phyloP scores from a whole-genome alignment of 2,797 vertebrate genomes.

The Esox masquinongy region DNA sequence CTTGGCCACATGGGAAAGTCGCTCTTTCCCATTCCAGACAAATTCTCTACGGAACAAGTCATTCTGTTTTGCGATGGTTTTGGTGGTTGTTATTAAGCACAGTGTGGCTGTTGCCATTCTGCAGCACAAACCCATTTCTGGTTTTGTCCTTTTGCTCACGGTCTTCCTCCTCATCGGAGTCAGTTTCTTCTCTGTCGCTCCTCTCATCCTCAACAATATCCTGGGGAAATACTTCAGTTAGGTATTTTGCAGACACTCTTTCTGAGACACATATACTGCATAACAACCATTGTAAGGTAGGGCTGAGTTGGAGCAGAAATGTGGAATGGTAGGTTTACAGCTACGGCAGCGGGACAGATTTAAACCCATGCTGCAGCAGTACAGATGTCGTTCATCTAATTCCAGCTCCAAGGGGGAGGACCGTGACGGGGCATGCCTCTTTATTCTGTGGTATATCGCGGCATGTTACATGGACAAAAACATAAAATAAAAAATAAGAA shows the following conservation, averaged over 20 bases:
- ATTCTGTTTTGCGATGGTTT: conserved; percentile 81
- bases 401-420: too few species aligned
- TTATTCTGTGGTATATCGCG: too few species aligned
- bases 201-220: conserved; percentile 90
- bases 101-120: conserved; percentile 87
- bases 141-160: conserved; percentile 45
- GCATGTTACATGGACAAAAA: too few species aligned
- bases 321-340: background rate
- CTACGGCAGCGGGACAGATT: background rate
- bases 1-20: conserved; percentile 18
- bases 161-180: conserved; percentile 63
- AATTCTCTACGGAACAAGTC: conserved; percentile 52
- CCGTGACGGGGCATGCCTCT: too few species aligned
- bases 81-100: conserved; percentile 83
- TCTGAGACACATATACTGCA: background rate
- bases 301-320: background rate
- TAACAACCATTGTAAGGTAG: background rate
- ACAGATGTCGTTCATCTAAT: too few species aligned
- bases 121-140: conserved; percentile 82
- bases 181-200: conserved; percentile 89
- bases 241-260: background rate
- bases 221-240: conserved; percentile 29
- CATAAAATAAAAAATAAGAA: too few species aligned
- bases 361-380: too few species aligned
- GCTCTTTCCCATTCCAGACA: conserved; percentile 9